Evolutionary conservation across 1,140 invertebrate species (phyloP).

Genomic region (Lepidurus arcticus): DNA sequence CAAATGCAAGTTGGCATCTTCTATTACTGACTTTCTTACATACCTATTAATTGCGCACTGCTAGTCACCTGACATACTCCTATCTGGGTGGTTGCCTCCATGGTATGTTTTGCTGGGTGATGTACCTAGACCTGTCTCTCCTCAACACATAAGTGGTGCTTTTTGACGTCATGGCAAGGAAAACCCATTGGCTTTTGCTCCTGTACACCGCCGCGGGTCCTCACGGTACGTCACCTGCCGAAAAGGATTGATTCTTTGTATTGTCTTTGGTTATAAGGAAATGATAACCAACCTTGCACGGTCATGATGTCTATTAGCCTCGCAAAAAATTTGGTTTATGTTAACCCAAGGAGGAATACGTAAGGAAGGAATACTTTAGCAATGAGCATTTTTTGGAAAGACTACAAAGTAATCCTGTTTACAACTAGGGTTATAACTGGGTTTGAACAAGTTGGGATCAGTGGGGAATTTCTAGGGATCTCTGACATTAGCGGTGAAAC

Average conservation of each 20-base stretch:
- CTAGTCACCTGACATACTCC: constrained; percentile 1
- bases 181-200: neutral
- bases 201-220: neutral
- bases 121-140: neutral
- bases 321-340: too few relatives aligned
- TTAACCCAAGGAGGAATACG: too few relatives aligned
- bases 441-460: too few relatives aligned
- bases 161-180: constrained; percentile 10
- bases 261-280: too few relatives aligned
- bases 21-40: neutral
- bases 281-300: too few relatives aligned
- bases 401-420: too few relatives aligned
- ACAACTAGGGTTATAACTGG: too few relatives aligned
- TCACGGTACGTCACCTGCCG: neutral
- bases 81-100: constrained; percentile 3
- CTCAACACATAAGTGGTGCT: neutral
- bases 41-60: constrained; percentile 13
- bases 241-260: neutral
- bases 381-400: too few relatives aligned
- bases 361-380: too few relatives aligned
- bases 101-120: neutral
- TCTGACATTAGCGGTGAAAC: too few relatives aligned
- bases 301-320: too few relatives aligned
- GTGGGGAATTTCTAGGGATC: too few relatives aligned
- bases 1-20: neutral